Conservation (phyloP, 2,113 vertebrate species). For the Alectura lathami region DNA sequence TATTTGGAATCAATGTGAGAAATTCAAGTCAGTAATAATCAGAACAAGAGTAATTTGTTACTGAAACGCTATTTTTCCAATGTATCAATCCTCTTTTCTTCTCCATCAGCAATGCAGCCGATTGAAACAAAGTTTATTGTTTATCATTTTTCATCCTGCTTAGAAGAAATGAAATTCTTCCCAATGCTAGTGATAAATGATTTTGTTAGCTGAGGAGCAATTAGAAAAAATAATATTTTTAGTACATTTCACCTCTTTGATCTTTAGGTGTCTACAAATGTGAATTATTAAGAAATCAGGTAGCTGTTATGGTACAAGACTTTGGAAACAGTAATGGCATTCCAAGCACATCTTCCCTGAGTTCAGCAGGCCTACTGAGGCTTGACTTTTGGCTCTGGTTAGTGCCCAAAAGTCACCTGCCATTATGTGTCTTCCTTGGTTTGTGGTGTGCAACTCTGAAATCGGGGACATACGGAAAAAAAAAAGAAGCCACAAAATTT, state of each 20-base stretch:
- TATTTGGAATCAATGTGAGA: background rate
- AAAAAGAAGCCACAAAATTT: background rate
- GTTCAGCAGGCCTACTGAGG: background rate
- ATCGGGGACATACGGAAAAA: background rate
- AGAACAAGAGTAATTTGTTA: background rate
- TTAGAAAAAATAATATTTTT: background rate
- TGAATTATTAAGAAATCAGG: background rate
- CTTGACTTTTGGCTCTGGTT: background rate
- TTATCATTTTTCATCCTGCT: background rate
- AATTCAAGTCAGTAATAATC: background rate
- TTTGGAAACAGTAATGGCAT: background rate
- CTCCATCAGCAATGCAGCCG: background rate
- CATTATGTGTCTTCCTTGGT: background rate
- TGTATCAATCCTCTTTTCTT: background rate
- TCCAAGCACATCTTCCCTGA: background rate
- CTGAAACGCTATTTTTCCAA: background rate
- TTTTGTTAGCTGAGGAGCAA: background rate
- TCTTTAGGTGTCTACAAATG: background rate
- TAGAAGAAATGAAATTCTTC: background rate
- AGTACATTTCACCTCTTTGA: background rate
- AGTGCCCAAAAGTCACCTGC: background rate
- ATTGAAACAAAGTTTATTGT: background rate
- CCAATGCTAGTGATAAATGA: background rate
- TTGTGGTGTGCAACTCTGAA: background rate
- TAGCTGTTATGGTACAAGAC: background rate